phyloP scores from a whole-genome alignment of 1,140 invertebrate genomes.

The Dreissena polymorpha region DNA sequence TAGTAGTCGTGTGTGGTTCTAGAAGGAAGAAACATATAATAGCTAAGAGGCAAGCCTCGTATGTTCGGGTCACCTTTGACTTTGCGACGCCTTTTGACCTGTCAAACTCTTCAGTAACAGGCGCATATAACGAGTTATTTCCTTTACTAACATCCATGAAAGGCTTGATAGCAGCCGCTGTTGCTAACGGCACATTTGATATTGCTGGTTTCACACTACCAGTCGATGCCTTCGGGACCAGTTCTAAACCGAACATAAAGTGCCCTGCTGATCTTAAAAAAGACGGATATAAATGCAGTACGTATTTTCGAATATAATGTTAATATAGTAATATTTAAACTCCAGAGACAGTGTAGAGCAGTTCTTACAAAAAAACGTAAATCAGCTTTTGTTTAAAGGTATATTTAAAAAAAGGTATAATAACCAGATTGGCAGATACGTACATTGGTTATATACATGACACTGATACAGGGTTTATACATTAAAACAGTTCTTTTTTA shows the following conservation, averaged over 20 bases:
- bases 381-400: too few relatives aligned
- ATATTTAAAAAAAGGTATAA: too few relatives aligned
- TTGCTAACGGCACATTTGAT: neutral
- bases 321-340: too few relatives aligned
- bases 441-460: too few relatives aligned
- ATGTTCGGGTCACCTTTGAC: neutral
- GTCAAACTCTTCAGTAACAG: neutral
- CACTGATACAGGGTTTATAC: too few relatives aligned
- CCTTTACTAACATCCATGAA: neutral
- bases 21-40: neutral
- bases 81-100: neutral
- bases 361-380: too few relatives aligned
- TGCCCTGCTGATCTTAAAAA: too few relatives aligned
- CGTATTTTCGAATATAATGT: too few relatives aligned
- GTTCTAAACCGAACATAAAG: too few relatives aligned
- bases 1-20: slow-evolving; percentile 16
- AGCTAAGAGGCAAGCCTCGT: neutral
- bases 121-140: neutral
- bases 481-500: neutral
- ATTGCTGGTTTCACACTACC: neutral
- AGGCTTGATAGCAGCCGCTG: neutral
- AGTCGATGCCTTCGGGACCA: neutral
- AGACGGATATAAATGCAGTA: too few relatives aligned
- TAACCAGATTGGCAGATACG: too few relatives aligned
- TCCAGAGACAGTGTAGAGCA: too few relatives aligned